Evolutionary conservation across 2,888 invertebrate genomes (phyloP).

Genomic region (Andrena dorsata): DNA sequence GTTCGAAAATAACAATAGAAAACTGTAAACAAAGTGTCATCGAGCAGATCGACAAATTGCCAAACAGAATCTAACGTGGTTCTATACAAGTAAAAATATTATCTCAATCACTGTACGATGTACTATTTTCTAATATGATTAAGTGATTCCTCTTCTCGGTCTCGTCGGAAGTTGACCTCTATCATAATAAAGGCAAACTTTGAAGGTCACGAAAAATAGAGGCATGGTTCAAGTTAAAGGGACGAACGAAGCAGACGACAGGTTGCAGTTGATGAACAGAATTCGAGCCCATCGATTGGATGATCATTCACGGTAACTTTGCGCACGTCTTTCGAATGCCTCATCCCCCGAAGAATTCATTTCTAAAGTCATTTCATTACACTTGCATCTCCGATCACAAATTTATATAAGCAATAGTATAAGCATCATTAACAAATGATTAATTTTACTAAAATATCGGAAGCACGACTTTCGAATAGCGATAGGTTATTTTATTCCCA

Average conservation of each 20-base stretch:
- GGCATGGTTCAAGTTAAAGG: conserved; percentile 43
- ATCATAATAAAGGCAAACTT: conserved; percentile 65
- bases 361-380: background rate
- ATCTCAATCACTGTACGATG: conserved; percentile 37
- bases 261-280: conserved; percentile 32
- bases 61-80: conserved; percentile 6
- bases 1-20: conserved; percentile 32
- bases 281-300: conserved; percentile 42
- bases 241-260: conserved; percentile 49
- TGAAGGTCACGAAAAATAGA: conserved; percentile 77
- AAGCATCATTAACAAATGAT: background rate
- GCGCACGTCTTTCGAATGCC: conserved; percentile 25
- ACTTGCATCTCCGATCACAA: too few species aligned
- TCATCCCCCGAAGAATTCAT: background rate
- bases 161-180: conserved; percentile 80
- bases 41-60: background rate
- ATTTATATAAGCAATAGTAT: too few species aligned
- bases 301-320: conserved; percentile 40
- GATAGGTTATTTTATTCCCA: too few species aligned
- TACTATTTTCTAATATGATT: conserved; percentile 23
- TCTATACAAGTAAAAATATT: background rate
- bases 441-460: too few species aligned
- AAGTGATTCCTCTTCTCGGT: conserved; percentile 5
- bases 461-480: too few species aligned
- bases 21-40: conserved; percentile 18